Evolutionary conservation across 2,113 vertebrate genomes (phyloP).

Genomic region (Heloderma charlesbogerti): DNA sequence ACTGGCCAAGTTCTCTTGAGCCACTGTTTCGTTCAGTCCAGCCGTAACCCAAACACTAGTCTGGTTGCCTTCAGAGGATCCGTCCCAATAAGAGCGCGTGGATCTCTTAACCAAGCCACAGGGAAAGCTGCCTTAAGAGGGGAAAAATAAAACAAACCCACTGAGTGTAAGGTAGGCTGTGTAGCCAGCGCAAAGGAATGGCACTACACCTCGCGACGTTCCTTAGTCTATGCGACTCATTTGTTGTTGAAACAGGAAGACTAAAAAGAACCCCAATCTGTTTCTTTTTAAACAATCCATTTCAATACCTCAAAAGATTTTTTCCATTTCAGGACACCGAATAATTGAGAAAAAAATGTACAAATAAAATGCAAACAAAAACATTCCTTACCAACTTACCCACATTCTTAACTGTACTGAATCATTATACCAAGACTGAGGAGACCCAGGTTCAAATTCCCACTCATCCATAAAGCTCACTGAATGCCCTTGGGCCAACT

Average conservation of each 20-base stretch:
- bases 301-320: neutral
- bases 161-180: fast-evolving
- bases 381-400: neutral
- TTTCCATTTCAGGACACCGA: neutral
- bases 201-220: neutral
- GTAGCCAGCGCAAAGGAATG: fast-evolving
- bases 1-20: neutral
- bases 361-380: too few relatives aligned
- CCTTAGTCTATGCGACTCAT: neutral
- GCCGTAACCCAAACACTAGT: fast-evolving
- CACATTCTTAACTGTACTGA: neutral
- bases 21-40: fast-evolving
- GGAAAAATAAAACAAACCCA: neutral
- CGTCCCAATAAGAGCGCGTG: constrained; percentile 45
- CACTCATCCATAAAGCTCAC: neutral
- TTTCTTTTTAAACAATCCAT: neutral
- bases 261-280: neutral
- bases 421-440: neutral
- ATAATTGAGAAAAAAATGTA: neutral
- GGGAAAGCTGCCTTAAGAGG: constrained; percentile 62
- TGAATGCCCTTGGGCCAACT: neutral
- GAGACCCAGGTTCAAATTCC: neutral
- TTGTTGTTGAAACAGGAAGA: neutral
- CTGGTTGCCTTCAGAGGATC: neutral
- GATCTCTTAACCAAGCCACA: constrained; percentile 66